These are phyloP conservation scores for Nycticebus coucang DNA, from an alignment of 2,113 vertebrate genomes.

Conservation along the genomic window DNA sequence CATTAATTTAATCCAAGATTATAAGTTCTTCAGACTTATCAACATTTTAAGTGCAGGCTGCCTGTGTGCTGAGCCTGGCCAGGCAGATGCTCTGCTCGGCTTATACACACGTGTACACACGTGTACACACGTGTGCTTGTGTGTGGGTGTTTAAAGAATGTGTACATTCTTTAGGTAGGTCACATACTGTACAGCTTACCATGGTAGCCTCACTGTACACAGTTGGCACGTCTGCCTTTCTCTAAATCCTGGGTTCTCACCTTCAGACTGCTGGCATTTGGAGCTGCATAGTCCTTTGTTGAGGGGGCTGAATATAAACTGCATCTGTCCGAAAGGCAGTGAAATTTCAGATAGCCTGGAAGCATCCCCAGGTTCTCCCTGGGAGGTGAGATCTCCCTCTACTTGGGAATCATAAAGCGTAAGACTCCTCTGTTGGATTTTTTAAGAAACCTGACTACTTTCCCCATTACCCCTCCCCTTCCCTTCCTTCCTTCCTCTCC, in stretches of 20 bases:
- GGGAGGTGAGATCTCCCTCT: background rate
- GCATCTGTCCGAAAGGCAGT: background rate
- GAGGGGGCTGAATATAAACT: too few relatives aligned
- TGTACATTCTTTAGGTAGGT: rapidly evolving
- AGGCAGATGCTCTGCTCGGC: background rate
- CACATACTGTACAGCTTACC: background rate
- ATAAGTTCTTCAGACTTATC: background rate
- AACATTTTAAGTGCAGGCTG: background rate
- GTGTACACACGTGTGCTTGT: too few relatives aligned
- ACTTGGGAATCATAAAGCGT: background rate
- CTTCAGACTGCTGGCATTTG: rapidly evolving
- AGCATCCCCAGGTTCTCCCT: too few relatives aligned
- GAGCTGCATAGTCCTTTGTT: rapidly evolving
- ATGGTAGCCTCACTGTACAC: too few relatives aligned
- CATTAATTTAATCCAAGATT: background rate
- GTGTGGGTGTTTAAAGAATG: background rate
- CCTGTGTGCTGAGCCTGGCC: background rate
- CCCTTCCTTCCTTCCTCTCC: background rate
- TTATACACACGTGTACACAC: background rate
- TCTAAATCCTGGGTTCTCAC: background rate
- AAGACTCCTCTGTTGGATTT: background rate
- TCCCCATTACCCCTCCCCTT: too few relatives aligned
- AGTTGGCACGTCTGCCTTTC: rapidly evolving
- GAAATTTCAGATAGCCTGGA: background rate
- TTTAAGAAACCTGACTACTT: background rate